These are phyloP conservation scores for Hybos culiciformis DNA, from an alignment of 2,888 invertebrate genomes.

Conservation along the genomic window DNA sequence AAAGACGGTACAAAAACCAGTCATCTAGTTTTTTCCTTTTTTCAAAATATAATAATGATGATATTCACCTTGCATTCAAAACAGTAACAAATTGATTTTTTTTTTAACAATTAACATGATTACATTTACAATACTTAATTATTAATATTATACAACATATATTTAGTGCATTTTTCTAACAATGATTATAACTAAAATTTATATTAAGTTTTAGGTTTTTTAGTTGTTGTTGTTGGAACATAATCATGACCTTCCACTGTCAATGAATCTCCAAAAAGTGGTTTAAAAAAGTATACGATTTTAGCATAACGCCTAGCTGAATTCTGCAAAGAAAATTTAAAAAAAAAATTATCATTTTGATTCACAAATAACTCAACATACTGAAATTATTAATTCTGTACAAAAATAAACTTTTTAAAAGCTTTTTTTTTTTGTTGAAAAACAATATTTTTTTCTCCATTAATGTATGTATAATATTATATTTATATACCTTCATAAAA, in stretches of 20 bases:
- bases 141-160: too few relatives aligned
- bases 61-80: too few relatives aligned
- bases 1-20: too few relatives aligned
- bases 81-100: too few relatives aligned
- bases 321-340: slow-evolving; percentile 42
- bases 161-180: too few relatives aligned
- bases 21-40: too few relatives aligned
- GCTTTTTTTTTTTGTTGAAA: neutral
- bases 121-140: too few relatives aligned
- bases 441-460: neutral
- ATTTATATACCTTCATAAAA: slow-evolving; percentile 44
- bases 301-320: slow-evolving; percentile 61
- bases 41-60: too few relatives aligned
- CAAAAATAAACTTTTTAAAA: neutral
- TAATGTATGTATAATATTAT: too few relatives aligned
- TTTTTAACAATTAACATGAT: too few relatives aligned
- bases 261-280: slow-evolving; percentile 56
- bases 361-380: neutral
- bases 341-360: neutral
- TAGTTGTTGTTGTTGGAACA: slow-evolving; percentile 25
- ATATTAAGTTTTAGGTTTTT: slow-evolving; percentile 3
- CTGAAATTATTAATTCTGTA: neutral
- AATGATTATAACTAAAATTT: neutral
- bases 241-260: slow-evolving; percentile 55
- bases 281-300: slow-evolving; percentile 58